Base-by-base conservation (phyloP, 1,140 invertebrate species). In the Leptoteleia sp. region DNA sequence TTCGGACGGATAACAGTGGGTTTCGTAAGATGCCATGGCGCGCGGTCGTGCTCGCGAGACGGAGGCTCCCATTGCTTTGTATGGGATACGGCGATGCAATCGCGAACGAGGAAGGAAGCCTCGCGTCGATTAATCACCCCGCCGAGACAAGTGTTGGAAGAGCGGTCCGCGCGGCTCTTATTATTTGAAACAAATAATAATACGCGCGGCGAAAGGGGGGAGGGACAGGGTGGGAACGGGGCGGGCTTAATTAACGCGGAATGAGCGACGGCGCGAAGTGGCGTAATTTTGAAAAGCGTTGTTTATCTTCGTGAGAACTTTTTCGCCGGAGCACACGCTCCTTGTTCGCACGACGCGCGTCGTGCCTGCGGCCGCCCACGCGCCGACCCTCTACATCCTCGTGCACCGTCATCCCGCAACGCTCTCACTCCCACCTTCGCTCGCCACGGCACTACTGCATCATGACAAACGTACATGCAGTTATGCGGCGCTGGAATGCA, bases 331-430 rank as follows among this genome's bases (percentile, higher is more conserved):
- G 62, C 72, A 68, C 72, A 68, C 75, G 72, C 78, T 73, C 61
- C 81, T 79, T 68, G 78, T 77, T 77, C 82, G 77, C 83, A 83
- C 76, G 87, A 89, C 87, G 88, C 83, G 87, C 87, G 87, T 89
- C 86, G 84, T 85, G 88, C 88, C 88, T 87, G 86, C 84, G 88
- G 88, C 84, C 88, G 88, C 88, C 88, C 88, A 89, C 88, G 88
- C 88, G 88, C 87, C 88, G 86, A 88, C 87, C 86, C 82, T n/a
- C n/a, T 84, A 82, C 73, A 84, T 83, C 83, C 83, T 84, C 79
- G 79, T 62, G 67, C 59, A 68, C 61, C 45, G 67, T 82, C 79
- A 81, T 84, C 76, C 78, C 79, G 76, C 77, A 80, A 80, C 76
- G 68, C 82, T 83, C 83, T 73, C 42, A 19, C 73, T 72, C 80